Base-by-base conservation (phyloP, 1,140 invertebrate species). In the Drosophila funebris region DNA sequence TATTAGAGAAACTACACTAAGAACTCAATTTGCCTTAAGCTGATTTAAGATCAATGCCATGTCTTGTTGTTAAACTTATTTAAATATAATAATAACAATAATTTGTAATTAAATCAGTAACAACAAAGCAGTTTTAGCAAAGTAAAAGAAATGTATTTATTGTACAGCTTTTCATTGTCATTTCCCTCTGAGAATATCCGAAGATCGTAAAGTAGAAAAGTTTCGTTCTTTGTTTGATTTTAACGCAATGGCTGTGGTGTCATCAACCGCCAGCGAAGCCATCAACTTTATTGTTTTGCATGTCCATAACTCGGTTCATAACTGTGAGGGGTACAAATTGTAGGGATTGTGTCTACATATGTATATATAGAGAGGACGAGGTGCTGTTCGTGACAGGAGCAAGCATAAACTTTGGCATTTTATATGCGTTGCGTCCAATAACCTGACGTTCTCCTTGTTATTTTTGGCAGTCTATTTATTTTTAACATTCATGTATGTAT, bases 321-420 rank as follows among this genome's bases (percentile, higher is more conserved):
- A n/a, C 39, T 37, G 18, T 43, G 14, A 11, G 22, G 20, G 44
- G 11, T n/a, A n/a, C n/a, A n/a, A n/a, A n/a, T 6, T 43, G 13
- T 16, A 13, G 24, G 29, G n/a, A 22, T 22, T n/a, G 31, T 22
- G 60, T 20, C 9, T 36, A 13, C 20, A 0, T 33, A 44, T 36
- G 54, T 16, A 31, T 68, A 11, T 31, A 2, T 16, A 22, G 20
- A 9, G 11, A 11, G 11, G 1, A 9, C 14, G 33, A 11, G 13
- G 3, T 50, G 7, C 50, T 29, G 16, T 33, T 64, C 24, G 46
- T 73, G 70, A 37, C 61, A 44, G 54, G 46, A 66, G 29, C 13
- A 39, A 57, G 44, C 74, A 67, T 74, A 64, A 78, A 78, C 75
- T 79, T 73, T 78, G 71, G 53, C 76, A 68, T 79, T 83, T 78